phyloP scores from a whole-genome alignment of 1,140 invertebrate species.

The Drosophila mojavensis region DNA sequence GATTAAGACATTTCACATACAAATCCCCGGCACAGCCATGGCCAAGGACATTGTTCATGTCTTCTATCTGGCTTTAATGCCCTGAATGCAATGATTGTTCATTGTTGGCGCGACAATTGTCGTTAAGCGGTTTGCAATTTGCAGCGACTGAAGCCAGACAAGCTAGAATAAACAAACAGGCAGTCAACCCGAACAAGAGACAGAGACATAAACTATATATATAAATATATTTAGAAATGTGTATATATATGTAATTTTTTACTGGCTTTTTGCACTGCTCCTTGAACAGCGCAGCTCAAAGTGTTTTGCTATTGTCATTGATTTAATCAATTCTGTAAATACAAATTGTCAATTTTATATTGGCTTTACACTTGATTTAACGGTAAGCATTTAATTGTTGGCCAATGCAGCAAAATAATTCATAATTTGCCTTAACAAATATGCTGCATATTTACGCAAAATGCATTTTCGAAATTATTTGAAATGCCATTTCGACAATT shows the following conservation, averaged over 20 bases:
- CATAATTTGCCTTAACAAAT: no score
- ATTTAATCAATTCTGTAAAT: neutral
- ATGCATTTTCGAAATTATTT: no score
- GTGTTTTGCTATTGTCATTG: neutral
- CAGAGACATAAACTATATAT: neutral
- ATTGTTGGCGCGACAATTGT: slow-evolving; percentile 38
- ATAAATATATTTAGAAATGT: neutral
- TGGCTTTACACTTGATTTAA: no score
- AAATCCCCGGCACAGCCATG: neutral
- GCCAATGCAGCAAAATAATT: no score
- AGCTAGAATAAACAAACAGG: neutral
- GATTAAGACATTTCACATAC: neutral
- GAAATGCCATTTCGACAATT: no score
- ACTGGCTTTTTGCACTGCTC: neutral
- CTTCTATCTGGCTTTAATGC: slow-evolving; percentile 5
- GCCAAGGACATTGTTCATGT: neutral
- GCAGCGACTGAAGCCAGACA: slow-evolving; percentile 17
- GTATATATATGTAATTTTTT: neutral
- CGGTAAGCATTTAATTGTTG: no score
- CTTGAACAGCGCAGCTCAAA: neutral
- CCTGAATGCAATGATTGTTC: slow-evolving; percentile 23
- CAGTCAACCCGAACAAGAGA: neutral
- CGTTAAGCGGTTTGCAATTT: slow-evolving; percentile 23
- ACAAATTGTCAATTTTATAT: no score
- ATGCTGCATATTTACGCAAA: no score